These are phyloP conservation scores for Gavia stellata DNA, from an alignment of 2,113 vertebrate genomes.

Conservation along the genomic window DNA sequence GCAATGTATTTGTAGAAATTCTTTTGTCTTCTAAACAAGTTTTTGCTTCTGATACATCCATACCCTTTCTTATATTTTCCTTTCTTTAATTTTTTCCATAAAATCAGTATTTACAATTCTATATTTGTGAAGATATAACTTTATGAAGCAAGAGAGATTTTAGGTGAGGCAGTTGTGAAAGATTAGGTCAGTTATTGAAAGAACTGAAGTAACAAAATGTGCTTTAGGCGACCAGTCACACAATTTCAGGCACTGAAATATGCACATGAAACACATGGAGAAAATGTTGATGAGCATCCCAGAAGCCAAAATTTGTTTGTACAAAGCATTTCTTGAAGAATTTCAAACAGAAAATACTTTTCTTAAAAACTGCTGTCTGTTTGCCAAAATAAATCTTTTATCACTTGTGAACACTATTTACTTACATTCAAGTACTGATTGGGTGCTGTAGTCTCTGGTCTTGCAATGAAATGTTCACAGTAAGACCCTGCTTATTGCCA, in stretches of 20 bases:
- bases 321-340: not conserved
- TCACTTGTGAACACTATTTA: not conserved
- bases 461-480: not conserved
- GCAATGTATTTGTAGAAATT: not conserved
- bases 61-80: not conserved
- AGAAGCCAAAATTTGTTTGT: not conserved
- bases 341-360: not conserved
- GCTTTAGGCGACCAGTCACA: not conserved
- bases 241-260: not conserved
- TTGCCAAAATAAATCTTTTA: not conserved
- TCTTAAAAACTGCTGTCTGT: not conserved
- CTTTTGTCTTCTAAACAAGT: not conserved
- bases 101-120: not conserved
- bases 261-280: not conserved
- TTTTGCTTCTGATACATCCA: not conserved
- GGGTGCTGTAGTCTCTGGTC: not conserved
- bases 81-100: not conserved
- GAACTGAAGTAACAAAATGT: not conserved
- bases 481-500: not conserved
- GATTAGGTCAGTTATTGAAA: not conserved
- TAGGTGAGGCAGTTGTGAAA: not conserved
- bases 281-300: not conserved
- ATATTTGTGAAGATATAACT: not conserved
- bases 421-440: not conserved
- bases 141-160: not conserved